phyloP scores from a whole-genome alignment of 2,113 vertebrate species.

The Mustelus asterias region DNA sequence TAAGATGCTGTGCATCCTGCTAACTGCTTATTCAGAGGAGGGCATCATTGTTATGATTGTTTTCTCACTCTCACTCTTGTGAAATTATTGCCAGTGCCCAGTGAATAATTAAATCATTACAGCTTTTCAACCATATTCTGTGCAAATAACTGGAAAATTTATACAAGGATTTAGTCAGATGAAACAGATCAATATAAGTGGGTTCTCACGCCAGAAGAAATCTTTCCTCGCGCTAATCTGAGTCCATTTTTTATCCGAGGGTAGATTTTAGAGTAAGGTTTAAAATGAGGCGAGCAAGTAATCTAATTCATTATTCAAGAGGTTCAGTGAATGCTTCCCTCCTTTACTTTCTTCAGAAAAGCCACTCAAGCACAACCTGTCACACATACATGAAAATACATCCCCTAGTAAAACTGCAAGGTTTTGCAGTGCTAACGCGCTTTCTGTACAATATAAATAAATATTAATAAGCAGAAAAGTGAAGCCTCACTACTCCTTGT shows the following conservation, averaged over 20 bases:
- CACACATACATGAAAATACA: conserved; percentile 9
- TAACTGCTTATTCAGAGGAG: neutral
- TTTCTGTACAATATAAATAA: conserved; percentile 48
- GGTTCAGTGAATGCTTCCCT: conserved; percentile 38
- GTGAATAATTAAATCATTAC: neutral
- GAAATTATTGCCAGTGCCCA: neutral
- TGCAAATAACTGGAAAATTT: neutral
- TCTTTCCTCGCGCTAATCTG: neutral
- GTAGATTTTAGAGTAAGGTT: neutral
- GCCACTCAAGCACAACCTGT: conserved; percentile 44
- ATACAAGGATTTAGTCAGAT: neutral
- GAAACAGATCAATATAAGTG: neutral
- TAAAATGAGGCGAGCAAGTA: conserved; percentile 26
- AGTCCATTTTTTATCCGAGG: neutral
- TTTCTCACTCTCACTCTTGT: neutral
- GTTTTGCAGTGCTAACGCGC: conserved; percentile 48
- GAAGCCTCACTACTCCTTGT: conserved; percentile 48
- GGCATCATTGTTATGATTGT: neutral
- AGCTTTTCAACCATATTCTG: neutral
- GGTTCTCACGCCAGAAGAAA: neutral
- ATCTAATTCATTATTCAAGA: conserved; percentile 49
- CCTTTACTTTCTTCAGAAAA: conserved; percentile 45
- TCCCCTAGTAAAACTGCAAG: conserved; percentile 42
- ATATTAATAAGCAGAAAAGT: conserved; percentile 52
- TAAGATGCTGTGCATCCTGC: neutral